Percentiles rank a stretch among this genome's conserved stretches.
These are phyloP conservation scores for Callipepla californica DNA, from an alignment of 2,113 vertebrate species.

Conservation along the genomic window DNA sequence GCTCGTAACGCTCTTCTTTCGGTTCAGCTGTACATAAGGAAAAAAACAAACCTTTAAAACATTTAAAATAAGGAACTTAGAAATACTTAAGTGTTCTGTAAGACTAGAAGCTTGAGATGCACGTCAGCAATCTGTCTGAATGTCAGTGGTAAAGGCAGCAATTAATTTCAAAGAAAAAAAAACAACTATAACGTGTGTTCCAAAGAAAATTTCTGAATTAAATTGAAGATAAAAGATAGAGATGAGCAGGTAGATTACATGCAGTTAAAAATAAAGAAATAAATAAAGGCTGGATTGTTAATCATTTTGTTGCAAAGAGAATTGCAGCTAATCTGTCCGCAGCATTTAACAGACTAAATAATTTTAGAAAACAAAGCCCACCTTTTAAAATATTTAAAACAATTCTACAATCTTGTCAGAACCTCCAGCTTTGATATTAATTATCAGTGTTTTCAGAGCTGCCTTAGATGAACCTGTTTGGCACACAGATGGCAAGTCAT, in stretches of 20 bases:
- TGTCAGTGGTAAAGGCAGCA: not conserved
- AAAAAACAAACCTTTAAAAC: too few species aligned
- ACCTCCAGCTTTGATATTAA: slow-evolving; percentile 36
- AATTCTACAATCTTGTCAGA: slow-evolving; percentile 4
- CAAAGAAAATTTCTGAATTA: not conserved
- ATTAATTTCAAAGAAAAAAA: not conserved
- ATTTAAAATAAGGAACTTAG: not conserved
- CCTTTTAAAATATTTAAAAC: not conserved
- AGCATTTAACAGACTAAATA: not conserved
- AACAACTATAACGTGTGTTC: not conserved
- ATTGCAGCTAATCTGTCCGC: not conserved
- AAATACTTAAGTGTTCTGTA: not conserved
- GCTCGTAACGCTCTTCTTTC: not conserved
- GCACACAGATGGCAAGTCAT: slow-evolving; percentile 74
- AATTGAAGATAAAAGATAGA: not conserved
- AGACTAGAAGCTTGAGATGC: not conserved
- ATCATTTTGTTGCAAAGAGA: not conserved
- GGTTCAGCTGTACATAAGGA: not conserved
- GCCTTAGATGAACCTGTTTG: slow-evolving; percentile 55
- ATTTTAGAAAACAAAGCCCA: not conserved
- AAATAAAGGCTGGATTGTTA: not conserved
- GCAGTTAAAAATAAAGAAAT: not conserved
- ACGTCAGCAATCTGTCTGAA: not conserved
- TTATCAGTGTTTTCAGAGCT: slow-evolving; percentile 43
- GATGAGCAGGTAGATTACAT: not conserved